Percentiles rank a stretch among this genome's conserved stretches.
phyloP scores from a whole-genome alignment of 2,888 invertebrate species.

The Eupithecia subfuscata region DNA sequence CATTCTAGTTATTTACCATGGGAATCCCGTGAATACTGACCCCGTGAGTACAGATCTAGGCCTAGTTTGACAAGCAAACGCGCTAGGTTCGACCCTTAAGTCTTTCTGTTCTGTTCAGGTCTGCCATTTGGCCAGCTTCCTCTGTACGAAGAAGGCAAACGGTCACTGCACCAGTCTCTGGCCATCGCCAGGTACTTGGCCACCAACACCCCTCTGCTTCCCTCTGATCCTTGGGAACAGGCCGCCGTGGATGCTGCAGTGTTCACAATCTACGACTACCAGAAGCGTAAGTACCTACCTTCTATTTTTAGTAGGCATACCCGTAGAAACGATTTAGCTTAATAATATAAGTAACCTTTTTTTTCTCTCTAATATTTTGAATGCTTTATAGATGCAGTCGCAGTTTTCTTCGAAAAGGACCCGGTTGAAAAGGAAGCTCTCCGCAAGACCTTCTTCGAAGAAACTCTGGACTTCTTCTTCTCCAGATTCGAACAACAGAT shows the following conservation, averaged over 20 bases:
- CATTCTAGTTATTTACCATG: too few species aligned
- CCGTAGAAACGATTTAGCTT: too few species aligned
- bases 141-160: conserved; percentile 63
- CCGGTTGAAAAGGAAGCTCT: conserved; percentile 53
- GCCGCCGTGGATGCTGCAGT: conserved; percentile 74
- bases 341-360: too few species aligned
- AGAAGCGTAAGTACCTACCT: conserved; percentile 66
- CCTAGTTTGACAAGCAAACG: too few species aligned
- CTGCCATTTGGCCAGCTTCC: conserved; percentile 54
- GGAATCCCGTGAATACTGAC: too few species aligned
- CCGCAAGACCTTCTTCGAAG: conserved; percentile 57
- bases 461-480: conserved; percentile 63
- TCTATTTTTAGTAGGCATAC: conserved; percentile 18
- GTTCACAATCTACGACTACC: conserved; percentile 76
- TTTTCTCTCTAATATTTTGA: neutral
- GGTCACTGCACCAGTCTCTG: conserved; percentile 63
- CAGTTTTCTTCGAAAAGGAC: conserved; percentile 55
- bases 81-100: too few species aligned
- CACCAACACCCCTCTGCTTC: conserved; percentile 72
- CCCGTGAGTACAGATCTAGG: too few species aligned
- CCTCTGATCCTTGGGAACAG: conserved; percentile 75
- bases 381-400: conserved; percentile 52
- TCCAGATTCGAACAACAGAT: conserved; percentile 68
- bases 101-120: conserved; percentile 4
- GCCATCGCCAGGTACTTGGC: conserved; percentile 83